Base-by-base conservation (phyloP, 1,140 invertebrate genomes). In the Formica selysi region DNA sequence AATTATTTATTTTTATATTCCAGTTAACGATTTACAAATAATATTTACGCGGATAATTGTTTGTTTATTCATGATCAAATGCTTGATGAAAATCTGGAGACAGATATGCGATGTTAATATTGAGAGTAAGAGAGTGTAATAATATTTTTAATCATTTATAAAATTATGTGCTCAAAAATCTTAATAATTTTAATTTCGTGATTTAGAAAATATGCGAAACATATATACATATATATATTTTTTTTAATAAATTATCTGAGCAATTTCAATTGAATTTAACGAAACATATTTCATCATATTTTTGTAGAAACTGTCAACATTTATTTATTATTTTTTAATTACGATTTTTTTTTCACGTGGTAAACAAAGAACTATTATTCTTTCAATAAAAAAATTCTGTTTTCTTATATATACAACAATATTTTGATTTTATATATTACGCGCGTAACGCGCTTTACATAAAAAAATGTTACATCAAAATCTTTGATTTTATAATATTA, bases 1-100 rank as follows among this genome's bases (percentile, higher is more conserved):
- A 13, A 41, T 41, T 62, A 76, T 41, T 51, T 62, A 13, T 76
- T 62, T 76, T 76, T 76, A 62, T 62, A 62, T 76, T 26, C 41
- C n/a, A 8, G 38, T 32, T n/a, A 61, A 16, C 7, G 26, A 38
- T 41, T 29, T 1, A 61, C 11, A 22, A 19, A 38, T 76, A 36
- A 76, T 41, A 29, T 76, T 38, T 61, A 32, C 16, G 11, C 8
- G 22, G 22, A 41, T 76, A 76, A 41, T 62, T 13, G 22, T 76
- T 62, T 41, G 54, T 76, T 61, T 41, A 41, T 76, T n/a, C 5
- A 62, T 36, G 16, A 22, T 41, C 41, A 19, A 76, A 29, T 7
- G 36, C 4, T 3, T 59, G 51, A 57, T 22, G 26, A 59, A 76
- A 76, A 38, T 76, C 51, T 61, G 2, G n/a, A 74, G n/a, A 0